Evolutionary conservation across 2,797 vertebrate species (phyloP).

Genomic region (Apogon hyalosoma): DNA sequence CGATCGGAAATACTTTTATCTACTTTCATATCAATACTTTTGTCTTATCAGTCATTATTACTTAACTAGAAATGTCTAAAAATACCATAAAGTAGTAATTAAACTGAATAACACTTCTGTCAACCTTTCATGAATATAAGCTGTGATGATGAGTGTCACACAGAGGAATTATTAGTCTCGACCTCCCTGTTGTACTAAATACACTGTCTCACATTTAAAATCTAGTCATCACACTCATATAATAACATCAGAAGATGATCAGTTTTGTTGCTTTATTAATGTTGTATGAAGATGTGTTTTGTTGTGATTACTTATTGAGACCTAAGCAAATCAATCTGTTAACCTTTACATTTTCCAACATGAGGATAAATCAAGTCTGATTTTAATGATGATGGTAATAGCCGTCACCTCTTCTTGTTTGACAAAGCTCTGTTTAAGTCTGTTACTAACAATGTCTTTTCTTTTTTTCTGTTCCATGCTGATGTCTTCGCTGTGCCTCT

Average conservation of each 20-base stretch:
- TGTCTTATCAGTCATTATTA: conserved; percentile 1
- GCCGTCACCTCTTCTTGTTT: not conserved
- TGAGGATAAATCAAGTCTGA: not conserved
- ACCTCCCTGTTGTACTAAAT: not conserved
- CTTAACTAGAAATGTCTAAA: conserved; percentile 1
- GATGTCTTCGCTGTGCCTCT: conserved; percentile 4
- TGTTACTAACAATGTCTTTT: not conserved
- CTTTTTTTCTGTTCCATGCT: conserved; percentile 10
- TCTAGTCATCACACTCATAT: not conserved
- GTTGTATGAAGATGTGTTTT: not conserved
- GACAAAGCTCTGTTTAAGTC: not conserved
- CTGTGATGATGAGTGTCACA: not conserved
- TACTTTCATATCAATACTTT: conserved; percentile 2
- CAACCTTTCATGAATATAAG: not conserved
- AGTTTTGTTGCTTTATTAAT: not conserved
- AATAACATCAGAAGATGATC: too few species aligned
- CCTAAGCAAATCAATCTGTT: not conserved
- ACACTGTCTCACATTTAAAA: not conserved
- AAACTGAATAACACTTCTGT: not conserved
- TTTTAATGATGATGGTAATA: not conserved
- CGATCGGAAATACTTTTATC: not conserved
- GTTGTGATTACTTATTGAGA: not conserved
- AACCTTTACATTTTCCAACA: not conserved
- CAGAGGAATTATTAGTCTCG: not conserved
- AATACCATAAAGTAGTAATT: conserved; percentile 1